Conservation (phyloP, 2,797 vertebrate genomes). For the Acrossocheilus wenchowensis region DNA sequence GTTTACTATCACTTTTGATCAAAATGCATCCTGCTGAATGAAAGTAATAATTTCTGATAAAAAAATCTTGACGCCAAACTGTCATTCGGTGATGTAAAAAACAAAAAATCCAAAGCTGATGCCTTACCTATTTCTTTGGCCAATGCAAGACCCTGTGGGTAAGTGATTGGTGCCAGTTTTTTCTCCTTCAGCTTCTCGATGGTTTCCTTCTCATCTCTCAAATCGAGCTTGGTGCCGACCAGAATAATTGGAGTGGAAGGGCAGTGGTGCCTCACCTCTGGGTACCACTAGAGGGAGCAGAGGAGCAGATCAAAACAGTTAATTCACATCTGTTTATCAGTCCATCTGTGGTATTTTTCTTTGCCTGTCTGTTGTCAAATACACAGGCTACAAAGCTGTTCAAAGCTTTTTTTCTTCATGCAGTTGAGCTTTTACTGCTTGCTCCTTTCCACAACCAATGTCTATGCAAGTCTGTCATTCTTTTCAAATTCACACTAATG, state of each 20-base stretch:
- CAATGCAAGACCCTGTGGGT: conserved; percentile 78
- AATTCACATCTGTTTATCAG: neutral
- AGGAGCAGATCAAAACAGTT: conserved; percentile 2
- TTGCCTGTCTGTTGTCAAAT: neutral
- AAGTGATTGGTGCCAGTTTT: conserved; percentile 83
- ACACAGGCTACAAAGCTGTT: neutral
- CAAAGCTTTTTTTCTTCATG: neutral
- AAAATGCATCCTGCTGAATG: neutral
- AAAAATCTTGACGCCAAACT: neutral
- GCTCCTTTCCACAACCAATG: neutral
- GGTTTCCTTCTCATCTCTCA: conserved; percentile 91
- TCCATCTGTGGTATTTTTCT: neutral
- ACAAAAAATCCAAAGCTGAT: neutral
- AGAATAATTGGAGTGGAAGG: conserved; percentile 88
- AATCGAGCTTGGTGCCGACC: conserved; percentile 90
- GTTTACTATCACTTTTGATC: neutral
- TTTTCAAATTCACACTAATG: neutral
- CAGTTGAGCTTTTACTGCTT: neutral
- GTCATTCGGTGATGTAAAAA: neutral
- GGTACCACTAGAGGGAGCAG: conserved; percentile 82
- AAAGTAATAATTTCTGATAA: neutral
- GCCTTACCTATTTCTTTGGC: conserved; percentile 80
- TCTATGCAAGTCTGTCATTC: neutral
- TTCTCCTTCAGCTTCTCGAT: conserved; percentile 92
- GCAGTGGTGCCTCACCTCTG: conserved; percentile 89